Evolutionary conservation across 2,888 invertebrate species (phyloP), one percentile per base, ranked within the genome.

Genomic region (Lathronympha strigana): DNA sequence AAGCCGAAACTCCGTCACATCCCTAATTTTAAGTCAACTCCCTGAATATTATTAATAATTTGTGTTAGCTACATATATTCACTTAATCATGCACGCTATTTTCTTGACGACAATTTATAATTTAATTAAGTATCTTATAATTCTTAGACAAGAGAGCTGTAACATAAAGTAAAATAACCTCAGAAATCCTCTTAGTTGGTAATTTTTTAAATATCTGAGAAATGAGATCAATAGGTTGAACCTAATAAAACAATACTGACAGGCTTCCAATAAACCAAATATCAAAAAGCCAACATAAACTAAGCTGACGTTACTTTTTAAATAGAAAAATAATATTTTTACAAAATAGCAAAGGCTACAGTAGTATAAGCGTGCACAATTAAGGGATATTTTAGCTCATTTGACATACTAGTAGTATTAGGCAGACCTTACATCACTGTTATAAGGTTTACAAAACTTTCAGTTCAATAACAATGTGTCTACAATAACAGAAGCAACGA

Each of bases 1-100:
- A n/a, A n/a, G n/a, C n/a, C n/a, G n/a, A n/a, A n/a, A n/a, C n/a
- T n/a, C n/a, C n/a, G n/a, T n/a, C n/a, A n/a, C n/a, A n/a, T n/a
- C n/a, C n/a, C n/a, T n/a, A n/a, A n/a, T n/a, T n/a, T n/a, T n/a
- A n/a, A n/a, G n/a, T n/a, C n/a, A n/a, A n/a, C n/a, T n/a, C n/a
- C n/a, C n/a, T 19, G 23, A 49, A 31, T 51, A 36, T 8, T 54
- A 54, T 15, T 21, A 23, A 15, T 21, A 25, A 38, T 36, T 38
- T 23, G 15, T 38, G 15, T 33, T 15, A n/a, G 2, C 38, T 15
- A 9, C 17, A 40, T 40, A 40, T 15, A 5, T 17, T 40, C 25
- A 40, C 25, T 40, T 15, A 40, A 38, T 8, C 17, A 8, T 40
- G 17, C 17, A 17, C 40, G 17, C 17, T 17, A 9, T 17, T 2